Evolutionary conservation across 1,140 invertebrate species (phyloP).

Genomic region (Maconellicoccus hirsutus): DNA sequence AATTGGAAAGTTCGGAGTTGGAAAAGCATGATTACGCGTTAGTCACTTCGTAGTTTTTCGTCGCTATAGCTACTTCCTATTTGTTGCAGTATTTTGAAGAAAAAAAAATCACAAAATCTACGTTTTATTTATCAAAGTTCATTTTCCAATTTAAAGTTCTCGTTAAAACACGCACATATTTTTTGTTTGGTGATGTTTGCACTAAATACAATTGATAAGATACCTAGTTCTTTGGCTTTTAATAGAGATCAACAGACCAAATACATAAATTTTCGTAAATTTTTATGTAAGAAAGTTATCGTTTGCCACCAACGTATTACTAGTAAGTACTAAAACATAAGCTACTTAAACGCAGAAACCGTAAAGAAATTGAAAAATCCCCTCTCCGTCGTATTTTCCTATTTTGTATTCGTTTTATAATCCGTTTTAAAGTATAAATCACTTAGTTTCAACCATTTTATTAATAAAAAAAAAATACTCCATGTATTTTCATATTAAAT

Average conservation of each 20-base stretch:
- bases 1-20: neutral
- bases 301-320: neutral
- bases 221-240: neutral
- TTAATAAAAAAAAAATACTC: neutral
- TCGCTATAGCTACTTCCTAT: too few species aligned
- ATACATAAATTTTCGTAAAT: neutral
- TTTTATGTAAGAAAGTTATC: neutral
- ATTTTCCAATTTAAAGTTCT: too few species aligned
- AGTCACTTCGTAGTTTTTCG: neutral
- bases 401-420: conserved; percentile 10
- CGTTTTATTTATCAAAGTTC: too few species aligned
- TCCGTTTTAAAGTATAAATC: neutral
- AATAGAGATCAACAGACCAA: neutral
- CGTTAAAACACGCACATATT: too few species aligned
- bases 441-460: conserved; percentile 9
- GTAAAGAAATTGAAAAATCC: neutral
- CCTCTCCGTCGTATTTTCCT: neutral
- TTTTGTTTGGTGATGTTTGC: too few species aligned
- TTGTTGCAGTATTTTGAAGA: too few species aligned
- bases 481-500: neutral
- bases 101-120: too few species aligned
- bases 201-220: too few species aligned
- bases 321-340: conserved; percentile 9
- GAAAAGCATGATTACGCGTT: neutral
- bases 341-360: neutral